Evolutionary conservation across 2,113 vertebrate species (phyloP), one percentile per base, ranked within the genome.

Genomic region (Furnarius figulus): DNA sequence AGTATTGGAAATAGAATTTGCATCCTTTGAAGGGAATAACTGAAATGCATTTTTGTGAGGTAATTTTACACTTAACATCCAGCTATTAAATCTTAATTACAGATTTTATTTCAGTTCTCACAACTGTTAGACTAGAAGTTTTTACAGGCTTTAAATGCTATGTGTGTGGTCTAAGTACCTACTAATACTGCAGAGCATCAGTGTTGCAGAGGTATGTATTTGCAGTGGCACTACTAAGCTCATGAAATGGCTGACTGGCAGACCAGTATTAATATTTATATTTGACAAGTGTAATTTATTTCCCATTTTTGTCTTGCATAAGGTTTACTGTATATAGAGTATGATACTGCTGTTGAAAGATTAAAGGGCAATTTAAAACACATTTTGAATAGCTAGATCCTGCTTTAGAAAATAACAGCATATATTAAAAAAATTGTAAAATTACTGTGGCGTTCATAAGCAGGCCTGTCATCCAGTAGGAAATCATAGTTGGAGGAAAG

Each of bases 161-260:
- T 15, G 11, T n/a, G 1, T 49, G 11, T 49, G 11, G 37, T 1
- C 77, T 21, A 35, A n/a, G 28, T 53, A 14, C 5, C 0, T 70
- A 6, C 3, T n/a, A 9, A 18, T 53, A 14, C 22, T 66, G 44
- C 8, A 18, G 33, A n/a, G 37, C 8, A 35, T 52, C 9, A 25
- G 7, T 61, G 46, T 68, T 35, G 11, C 21, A 70, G 47, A 35
- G 8, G 14, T 37, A 10, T 56, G 24, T 10, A 5, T 59, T 87
- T 53, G 14, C 21, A 6, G 7, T 65, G 30, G 25, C 27, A n/a
- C 10, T 63, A 30, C 31, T n/a, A 47, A 81, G 47, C 23, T 63
- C 1, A 1, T 84, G n/a, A 84, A 70, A 35, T 58, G 39, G 11
- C 39, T 59, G 33, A 33, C 20, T 55, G 47, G 50, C 25, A 39